Evolutionary conservation across 2,113 vertebrate genomes (phyloP).

Genomic region (Ochotona princeps): DNA sequence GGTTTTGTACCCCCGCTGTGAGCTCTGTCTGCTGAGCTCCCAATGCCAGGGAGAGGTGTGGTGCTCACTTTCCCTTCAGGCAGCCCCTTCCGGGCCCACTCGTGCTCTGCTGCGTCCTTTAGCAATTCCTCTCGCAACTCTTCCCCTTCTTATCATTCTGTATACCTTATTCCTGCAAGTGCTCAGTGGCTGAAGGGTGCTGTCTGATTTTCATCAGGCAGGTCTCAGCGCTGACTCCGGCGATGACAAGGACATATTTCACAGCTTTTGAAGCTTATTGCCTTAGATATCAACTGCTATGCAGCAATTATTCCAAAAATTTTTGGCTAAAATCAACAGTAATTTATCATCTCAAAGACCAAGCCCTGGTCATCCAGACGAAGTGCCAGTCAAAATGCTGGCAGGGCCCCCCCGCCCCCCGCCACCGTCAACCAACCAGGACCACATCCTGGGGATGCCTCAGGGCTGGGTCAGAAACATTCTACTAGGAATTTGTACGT

Average conservation of each 20-base stretch:
- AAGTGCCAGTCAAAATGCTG: background rate
- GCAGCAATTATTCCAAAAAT: slow-evolving; percentile 29
- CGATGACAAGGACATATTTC: background rate
- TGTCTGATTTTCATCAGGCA: slow-evolving; percentile 7
- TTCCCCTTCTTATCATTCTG: background rate
- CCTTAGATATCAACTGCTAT: background rate
- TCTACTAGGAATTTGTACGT: background rate
- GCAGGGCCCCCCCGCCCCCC: background rate
- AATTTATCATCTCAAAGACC: background rate
- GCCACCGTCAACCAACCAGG: slow-evolving; percentile 6
- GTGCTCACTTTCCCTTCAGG: background rate
- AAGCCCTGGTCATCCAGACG: background rate
- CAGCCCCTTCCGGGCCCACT: background rate
- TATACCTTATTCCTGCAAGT: slow-evolving; percentile 21
- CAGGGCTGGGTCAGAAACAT: background rate
- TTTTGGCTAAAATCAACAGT: slow-evolving; percentile 20
- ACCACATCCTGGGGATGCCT: background rate
- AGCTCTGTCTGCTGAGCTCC: background rate
- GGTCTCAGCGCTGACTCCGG: background rate
- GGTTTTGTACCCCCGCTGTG: background rate
- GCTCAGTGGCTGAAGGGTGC: background rate
- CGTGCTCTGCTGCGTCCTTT: background rate
- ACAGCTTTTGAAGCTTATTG: background rate
- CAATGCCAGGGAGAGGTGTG: too few relatives aligned
- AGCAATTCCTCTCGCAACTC: background rate